Conservation (phyloP, 1,140 invertebrate species). For the Macrotrachela quadricornifera region DNA sequence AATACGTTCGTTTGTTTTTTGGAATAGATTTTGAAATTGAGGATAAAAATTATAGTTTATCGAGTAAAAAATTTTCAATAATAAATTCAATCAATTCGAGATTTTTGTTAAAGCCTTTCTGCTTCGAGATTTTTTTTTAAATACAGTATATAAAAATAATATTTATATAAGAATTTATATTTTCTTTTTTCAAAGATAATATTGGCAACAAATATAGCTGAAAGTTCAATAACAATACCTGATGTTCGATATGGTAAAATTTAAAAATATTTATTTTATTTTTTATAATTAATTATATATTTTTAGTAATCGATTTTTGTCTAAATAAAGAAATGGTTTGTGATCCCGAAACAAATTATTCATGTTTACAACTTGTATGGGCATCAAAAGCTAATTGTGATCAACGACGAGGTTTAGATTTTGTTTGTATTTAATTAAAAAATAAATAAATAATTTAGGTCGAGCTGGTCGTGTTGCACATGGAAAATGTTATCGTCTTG, state of each 20-base stretch:
- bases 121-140: too few relatives aligned
- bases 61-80: too few relatives aligned
- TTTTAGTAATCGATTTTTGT: slow-evolving; percentile 78
- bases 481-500: slow-evolving; percentile 64
- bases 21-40: too few relatives aligned
- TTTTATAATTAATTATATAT: slow-evolving; percentile 34
- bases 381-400: slow-evolving; percentile 65
- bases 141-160: too few relatives aligned
- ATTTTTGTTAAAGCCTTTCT: too few relatives aligned
- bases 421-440: neutral
- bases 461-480: slow-evolving; percentile 61
- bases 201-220: slow-evolving; percentile 30
- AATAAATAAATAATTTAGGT: slow-evolving; percentile 32
- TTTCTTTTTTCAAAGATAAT: slow-evolving; percentile 17
- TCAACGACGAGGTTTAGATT: slow-evolving; percentile 45
- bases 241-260: slow-evolving; percentile 10
- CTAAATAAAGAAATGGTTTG: slow-evolving; percentile 57
- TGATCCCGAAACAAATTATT: slow-evolving; percentile 53
- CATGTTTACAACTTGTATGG: slow-evolving; percentile 55
- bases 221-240: slow-evolving; percentile 30
- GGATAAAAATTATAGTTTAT: too few relatives aligned
- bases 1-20: too few relatives aligned
- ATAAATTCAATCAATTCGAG: too few relatives aligned
- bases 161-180: neutral
- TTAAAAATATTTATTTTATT: neutral